A percentile compares a stretch with the other conserved stretches of the same genome.
Conservation (phyloP, 2,888 invertebrate species). For the Xanthorhoe designata region DNA sequence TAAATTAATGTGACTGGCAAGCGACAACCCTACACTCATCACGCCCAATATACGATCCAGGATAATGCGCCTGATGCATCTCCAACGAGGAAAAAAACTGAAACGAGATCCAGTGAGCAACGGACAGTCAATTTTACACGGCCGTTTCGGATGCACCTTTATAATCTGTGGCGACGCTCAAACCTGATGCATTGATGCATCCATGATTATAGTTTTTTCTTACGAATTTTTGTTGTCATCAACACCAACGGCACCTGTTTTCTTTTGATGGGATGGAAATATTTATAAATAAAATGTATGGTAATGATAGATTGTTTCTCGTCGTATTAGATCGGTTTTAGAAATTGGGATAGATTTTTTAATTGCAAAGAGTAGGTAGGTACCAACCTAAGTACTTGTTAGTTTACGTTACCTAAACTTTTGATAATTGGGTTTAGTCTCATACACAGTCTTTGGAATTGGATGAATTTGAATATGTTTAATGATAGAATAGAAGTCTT, state of each 20-base stretch:
- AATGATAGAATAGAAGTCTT: too few relatives aligned
- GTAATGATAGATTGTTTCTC: neutral
- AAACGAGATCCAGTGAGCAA: conserved; percentile 71
- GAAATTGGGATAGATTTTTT: too few relatives aligned
- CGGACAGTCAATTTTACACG: conserved; percentile 75
- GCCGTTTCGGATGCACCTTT: conserved; percentile 56
- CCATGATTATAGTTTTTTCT: conserved; percentile 60
- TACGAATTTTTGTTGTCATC: conserved; percentile 46
- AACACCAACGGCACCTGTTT: conserved; percentile 31
- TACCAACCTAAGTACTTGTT: too few relatives aligned
- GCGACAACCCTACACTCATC: conserved; percentile 44
- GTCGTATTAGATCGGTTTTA: too few relatives aligned
- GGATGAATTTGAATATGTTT: too few relatives aligned
- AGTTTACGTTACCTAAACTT: too few relatives aligned
- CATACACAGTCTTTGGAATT: too few relatives aligned
- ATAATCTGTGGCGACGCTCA: conserved; percentile 43
- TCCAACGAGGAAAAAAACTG: conserved; percentile 74
- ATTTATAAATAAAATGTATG: conserved; percentile 5
- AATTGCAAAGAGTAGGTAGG: too few relatives aligned
- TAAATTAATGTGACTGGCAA: neutral
- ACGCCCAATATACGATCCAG: conserved; percentile 72
- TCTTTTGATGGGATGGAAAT: conserved; percentile 9
- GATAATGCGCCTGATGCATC: conserved; percentile 80
- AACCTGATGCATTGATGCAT: conserved; percentile 65
- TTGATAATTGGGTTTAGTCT: too few relatives aligned